These are phyloP conservation scores for Sorex maritimensis DNA, from an alignment of 2,797 vertebrate species.

Conservation along the genomic window DNA sequence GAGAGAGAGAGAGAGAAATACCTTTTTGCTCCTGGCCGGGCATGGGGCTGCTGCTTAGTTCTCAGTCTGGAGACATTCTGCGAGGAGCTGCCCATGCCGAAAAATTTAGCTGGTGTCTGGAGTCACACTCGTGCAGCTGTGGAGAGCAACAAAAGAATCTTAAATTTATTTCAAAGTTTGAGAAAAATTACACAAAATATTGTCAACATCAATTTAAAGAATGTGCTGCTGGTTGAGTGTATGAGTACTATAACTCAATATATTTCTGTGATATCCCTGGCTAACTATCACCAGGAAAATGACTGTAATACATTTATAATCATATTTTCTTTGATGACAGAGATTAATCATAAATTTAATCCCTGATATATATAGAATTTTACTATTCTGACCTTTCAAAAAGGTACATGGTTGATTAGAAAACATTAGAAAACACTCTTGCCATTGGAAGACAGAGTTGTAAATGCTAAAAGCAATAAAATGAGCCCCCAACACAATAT, in stretches of 20 bases:
- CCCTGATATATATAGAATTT: slow-evolving; percentile 79
- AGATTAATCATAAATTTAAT: slow-evolving; percentile 76
- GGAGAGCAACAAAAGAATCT: neutral
- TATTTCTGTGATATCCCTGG: neutral
- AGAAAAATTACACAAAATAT: slow-evolving; percentile 43
- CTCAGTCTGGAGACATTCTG: too few species aligned
- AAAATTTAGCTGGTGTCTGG: too few species aligned
- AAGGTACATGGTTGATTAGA: slow-evolving; percentile 82
- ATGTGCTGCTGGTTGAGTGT: neutral
- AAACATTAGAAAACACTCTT: slow-evolving; percentile 83
- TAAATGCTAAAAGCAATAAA: slow-evolving; percentile 84
- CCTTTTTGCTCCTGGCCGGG: too few species aligned
- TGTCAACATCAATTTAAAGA: slow-evolving; percentile 42
- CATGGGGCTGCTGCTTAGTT: too few species aligned
- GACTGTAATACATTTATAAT: slow-evolving; percentile 34
- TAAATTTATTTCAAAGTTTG: slow-evolving; percentile 59
- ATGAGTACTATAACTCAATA: neutral
- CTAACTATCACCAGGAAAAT: slow-evolving; percentile 21
- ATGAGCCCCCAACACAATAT: slow-evolving; percentile 71
- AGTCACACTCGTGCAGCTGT: neutral
- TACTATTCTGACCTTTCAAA: slow-evolving; percentile 82
- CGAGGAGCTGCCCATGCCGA: too few species aligned
- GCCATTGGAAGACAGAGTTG: slow-evolving; percentile 65
- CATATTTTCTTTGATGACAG: slow-evolving; percentile 67
- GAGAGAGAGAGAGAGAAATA: too few species aligned